Conservation (phyloP, 1,140 invertebrate genomes). For the Eupristina koningsbergeri region DNA sequence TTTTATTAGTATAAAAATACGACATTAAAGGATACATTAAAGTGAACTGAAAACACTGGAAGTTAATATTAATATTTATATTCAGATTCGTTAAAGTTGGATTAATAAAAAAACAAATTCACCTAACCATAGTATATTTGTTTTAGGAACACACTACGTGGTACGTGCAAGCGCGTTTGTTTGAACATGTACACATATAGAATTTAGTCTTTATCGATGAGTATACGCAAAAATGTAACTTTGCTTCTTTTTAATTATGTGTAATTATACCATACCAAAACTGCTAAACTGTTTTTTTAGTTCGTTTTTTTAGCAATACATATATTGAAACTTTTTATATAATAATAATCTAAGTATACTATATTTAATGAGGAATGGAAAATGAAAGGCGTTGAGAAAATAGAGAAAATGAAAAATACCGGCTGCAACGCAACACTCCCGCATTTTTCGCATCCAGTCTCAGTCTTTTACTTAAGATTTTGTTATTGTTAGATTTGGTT, state of each 20-base stretch:
- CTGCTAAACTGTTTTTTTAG: conserved; percentile 12
- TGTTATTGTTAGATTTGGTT: neutral
- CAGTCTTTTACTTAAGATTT: neutral
- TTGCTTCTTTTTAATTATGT: conserved; percentile 7
- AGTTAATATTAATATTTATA: neutral
- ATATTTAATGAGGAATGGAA: conserved; percentile 20
- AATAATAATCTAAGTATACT: conserved; percentile 36
- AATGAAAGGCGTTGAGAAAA: conserved; percentile 4
- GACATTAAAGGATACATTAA: neutral
- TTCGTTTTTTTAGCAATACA: neutral
- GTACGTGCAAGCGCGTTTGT: too few species aligned
- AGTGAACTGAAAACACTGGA: neutral
- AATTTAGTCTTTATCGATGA: conserved; percentile 19
- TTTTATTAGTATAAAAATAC: neutral
- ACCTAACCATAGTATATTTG: conserved; percentile 37
- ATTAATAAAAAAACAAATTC: conserved; percentile 31
- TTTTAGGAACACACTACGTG: too few species aligned
- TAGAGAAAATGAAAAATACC: neutral
- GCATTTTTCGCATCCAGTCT: conserved; percentile 34
- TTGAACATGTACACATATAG: neutral
- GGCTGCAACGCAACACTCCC: conserved; percentile 49
- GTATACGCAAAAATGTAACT: neutral
- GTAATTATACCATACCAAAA: conserved; percentile 4
- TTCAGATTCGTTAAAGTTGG: conserved; percentile 2
- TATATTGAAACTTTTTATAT: conserved; percentile 30